Percentiles rank a stretch among this genome's conserved stretches.
Evolutionary conservation across 2,113 vertebrate genomes (phyloP).

Genomic region (Aptenodytes patagonicus): DNA sequence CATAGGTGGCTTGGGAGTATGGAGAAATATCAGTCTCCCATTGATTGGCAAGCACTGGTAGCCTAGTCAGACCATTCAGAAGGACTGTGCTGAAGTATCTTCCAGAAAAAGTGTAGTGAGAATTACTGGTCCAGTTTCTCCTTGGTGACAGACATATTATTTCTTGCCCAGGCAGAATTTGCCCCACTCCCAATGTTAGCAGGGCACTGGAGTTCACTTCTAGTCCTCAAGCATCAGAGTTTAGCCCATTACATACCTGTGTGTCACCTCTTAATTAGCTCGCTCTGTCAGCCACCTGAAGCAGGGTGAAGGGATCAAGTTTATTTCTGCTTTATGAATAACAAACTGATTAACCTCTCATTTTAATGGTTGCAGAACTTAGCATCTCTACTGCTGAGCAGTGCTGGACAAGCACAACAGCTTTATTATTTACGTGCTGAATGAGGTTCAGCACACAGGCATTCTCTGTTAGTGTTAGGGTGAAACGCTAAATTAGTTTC

Average conservation of each 20-base stretch:
- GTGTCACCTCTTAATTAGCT: background rate
- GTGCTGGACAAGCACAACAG: background rate
- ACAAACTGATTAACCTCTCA: background rate
- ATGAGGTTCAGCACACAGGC: constrained; percentile 37
- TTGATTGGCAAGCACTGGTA: background rate
- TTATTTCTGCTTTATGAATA: background rate
- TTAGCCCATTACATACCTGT: background rate
- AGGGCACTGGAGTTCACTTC: background rate
- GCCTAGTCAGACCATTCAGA: background rate
- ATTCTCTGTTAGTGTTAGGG: background rate
- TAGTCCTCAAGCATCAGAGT: background rate
- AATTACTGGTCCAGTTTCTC: background rate
- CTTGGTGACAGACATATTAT: background rate
- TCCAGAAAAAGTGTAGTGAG: background rate
- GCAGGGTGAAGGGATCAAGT: background rate
- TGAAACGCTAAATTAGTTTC: constrained; percentile 60
- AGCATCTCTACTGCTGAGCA: background rate
- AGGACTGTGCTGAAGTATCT: background rate
- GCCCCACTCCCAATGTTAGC: background rate
- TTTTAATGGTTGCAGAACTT: constrained; percentile 33
- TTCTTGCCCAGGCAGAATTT: background rate
- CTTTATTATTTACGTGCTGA: constrained; percentile 14
- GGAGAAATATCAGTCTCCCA: background rate
- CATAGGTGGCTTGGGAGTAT: background rate
- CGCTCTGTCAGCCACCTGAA: background rate